Conservation (phyloP, 2,888 invertebrate genomes). For the Pachycephus smyrnensis region DNA sequence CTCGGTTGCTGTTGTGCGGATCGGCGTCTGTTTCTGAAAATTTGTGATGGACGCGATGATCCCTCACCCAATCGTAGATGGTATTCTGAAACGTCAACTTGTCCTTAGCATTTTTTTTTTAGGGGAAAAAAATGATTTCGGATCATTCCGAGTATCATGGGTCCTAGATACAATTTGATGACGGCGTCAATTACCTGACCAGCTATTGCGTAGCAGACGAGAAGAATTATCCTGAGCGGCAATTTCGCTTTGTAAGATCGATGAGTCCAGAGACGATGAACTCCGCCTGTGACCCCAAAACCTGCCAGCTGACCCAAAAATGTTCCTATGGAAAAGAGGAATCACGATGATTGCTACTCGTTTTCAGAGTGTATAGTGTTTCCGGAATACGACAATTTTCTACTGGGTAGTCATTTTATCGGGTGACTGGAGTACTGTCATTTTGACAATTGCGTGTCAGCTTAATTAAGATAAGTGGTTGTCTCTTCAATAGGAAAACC, state of each 20-base stretch:
- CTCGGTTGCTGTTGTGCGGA: slow-evolving; percentile 84
- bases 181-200: slow-evolving; percentile 72
- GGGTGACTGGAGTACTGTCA: background rate
- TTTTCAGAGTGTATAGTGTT: background rate
- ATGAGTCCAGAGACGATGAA: slow-evolving; percentile 77
- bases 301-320: slow-evolving; percentile 64
- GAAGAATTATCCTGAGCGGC: slow-evolving; percentile 72
- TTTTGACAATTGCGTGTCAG: background rate
- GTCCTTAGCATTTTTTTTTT: background rate
- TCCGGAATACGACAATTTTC: background rate
- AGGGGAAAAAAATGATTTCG: background rate
- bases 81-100: slow-evolving; percentile 70
- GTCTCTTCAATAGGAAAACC: background rate
- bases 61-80: slow-evolving; percentile 80
- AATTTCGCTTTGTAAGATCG: slow-evolving; percentile 76
- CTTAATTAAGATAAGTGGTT: background rate
- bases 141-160: slow-evolving; percentile 34
- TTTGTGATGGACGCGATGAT: slow-evolving; percentile 82
- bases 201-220: slow-evolving; percentile 73
- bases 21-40: slow-evolving; percentile 83
- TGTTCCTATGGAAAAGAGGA: slow-evolving; percentile 5
- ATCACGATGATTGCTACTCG: background rate
- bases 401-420: background rate
- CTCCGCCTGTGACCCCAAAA: slow-evolving; percentile 79
- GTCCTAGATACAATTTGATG: background rate